These are phyloP conservation scores for Morpho achilles DNA, from an alignment of 2,888 invertebrate species.

Conservation along the genomic window DNA sequence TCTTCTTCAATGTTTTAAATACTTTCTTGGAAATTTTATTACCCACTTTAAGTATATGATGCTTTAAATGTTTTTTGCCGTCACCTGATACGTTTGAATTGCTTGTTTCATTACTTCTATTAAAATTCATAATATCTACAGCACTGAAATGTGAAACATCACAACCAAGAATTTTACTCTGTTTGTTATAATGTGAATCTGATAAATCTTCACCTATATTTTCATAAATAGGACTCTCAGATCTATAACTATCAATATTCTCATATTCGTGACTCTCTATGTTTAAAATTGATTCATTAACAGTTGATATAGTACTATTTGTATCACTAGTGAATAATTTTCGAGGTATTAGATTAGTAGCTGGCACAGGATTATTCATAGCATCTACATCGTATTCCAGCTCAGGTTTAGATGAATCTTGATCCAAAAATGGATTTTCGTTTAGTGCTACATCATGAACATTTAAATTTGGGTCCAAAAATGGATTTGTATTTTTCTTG, in stretches of 20 bases:
- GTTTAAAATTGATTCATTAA: conserved; percentile 51
- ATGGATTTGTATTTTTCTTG: conserved; percentile 66
- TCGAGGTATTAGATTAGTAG: conserved; percentile 49
- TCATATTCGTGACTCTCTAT: conserved; percentile 57
- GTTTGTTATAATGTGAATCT: conserved; percentile 56
- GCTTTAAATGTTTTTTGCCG: conserved; percentile 55
- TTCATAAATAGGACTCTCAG: conserved; percentile 65
- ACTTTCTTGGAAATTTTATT: conserved; percentile 68
- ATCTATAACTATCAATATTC: conserved; percentile 56
- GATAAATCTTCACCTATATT: conserved; percentile 49
- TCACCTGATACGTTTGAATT: conserved; percentile 58
- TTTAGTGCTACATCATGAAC: conserved; percentile 31
- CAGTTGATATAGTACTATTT: conserved; percentile 67
- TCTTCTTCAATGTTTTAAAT: conserved; percentile 65
- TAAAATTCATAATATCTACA: conserved; percentile 66
- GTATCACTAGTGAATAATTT: conserved; percentile 58
- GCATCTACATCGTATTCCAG: conserved; percentile 52
- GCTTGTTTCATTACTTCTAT: conserved; percentile 46
- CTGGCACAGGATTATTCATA: conserved; percentile 29
- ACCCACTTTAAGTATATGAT: conserved; percentile 56
- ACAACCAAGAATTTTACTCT: conserved; percentile 69
- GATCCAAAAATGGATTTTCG: conserved; percentile 57
- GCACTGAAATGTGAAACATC: conserved; percentile 69
- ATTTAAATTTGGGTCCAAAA: conserved; percentile 54
- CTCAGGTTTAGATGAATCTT: conserved; percentile 39